Evolutionary conservation across 92 coral and sea anemone genomes (phyloP), one percentile per base, ranked within the genome.

Genomic region (Parazoanthus darwini): DNA sequence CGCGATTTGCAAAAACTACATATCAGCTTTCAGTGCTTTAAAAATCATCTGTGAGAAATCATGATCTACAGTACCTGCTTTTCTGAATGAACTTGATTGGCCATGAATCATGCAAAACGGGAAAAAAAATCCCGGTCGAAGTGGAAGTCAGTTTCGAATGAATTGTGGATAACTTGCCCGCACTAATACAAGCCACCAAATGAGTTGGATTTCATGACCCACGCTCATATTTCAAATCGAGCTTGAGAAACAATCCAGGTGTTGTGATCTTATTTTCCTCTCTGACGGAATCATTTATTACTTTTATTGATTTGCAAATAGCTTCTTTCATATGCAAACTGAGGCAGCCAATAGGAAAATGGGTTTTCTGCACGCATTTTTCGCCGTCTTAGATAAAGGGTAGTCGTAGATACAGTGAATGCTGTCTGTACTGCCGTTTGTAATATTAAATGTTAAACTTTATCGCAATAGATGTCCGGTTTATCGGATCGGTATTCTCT

Each of bases 281-380:
- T 26, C 66, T 51, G 66, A 84, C 66, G 50, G 79, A 48, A 18
- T 46, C 54, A 44, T 71, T 71, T 26, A 71, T 84, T 70, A 68
- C 37, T 48, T 48, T 11, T 44, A 66, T 74, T 72, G 77, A 50
- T 25, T 72, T 71, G 79, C 44, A 84, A 84, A 84, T 84, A 42
- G 67, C 78, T 59, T 72, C 77, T 84, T 72, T 84, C 65, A 83
- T 33, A 71, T 70, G 79, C 44, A 83, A 81, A 63, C 42, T 42
- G 50, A 14, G 36, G 51, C 42, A 68, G 63, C 87, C 87, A 84
- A 84, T 84, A 8, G 87, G 43, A 84, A 68, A 25, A n/a, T 0
- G 26, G 22, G 26, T 46, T 71, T 8, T 51, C 6, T 73, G 35
- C 8, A 20, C 51, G 43, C 46, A 84, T 72, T 35, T 71, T 82